Base-by-base conservation (phyloP, 2,888 invertebrate species). In the Meganola albula region DNA sequence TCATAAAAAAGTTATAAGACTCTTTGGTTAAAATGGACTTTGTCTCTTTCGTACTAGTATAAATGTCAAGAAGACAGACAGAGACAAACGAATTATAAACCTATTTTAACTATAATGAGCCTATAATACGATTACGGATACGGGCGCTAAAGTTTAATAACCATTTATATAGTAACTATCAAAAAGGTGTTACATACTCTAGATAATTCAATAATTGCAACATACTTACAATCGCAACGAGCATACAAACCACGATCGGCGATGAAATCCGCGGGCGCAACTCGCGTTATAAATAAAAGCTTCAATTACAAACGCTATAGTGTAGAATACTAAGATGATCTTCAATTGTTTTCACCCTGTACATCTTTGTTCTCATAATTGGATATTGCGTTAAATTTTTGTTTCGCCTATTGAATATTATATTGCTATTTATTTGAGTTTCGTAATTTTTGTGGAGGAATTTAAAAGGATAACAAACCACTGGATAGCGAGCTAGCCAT, bases 221-320 rank as follows among this genome's bases (percentile, higher is more conserved):
- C 45, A 48, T 48, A 34, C 56, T 54, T 30, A 55, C 51, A 52
- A 62, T 58, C 55, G 47, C 57, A 58, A 34, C 37, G 61, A 53
- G 67, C 65, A 62, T 64, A 70, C 64, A 65, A 72, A 67, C 62
- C 63, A 61, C 67, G 64, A 65, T 61, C 54, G 68, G 49, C 66
- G 67, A 69, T 74, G 70, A 72, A 75, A 73, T 59, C 61, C 59
- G 51, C 54, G 37, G 39, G 29, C 46, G 62, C 61, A 73, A 67
- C 71, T 70, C 66, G 54, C 71, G 64, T 72, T 69, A 66, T 75
- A 74, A 74, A 74, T 75, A 74, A 73, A 74, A 69, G 66, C 58
- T 53, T 60, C 63, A 63, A 70, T 73, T 70, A 72, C 53, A 49
- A 62, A 56, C 51, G 56, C 53, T 60, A 63, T 67, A 63, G 57